phyloP scores from a whole-genome alignment of 2,113 vertebrate species.

The Excalfactoria chinensis region DNA sequence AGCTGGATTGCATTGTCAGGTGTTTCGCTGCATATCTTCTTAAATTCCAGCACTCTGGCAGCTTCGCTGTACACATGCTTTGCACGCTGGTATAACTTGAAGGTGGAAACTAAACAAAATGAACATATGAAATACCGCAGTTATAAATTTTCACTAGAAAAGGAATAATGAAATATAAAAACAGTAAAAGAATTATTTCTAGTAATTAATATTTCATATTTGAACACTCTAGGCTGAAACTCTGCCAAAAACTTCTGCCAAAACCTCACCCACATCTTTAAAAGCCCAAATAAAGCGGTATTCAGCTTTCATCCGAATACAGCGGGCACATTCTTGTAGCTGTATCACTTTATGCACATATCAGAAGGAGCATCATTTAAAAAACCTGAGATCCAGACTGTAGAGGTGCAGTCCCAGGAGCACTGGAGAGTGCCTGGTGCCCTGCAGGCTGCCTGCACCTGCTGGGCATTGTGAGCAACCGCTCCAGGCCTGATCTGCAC shows the following conservation, averaged over 20 bases:
- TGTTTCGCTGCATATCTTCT: constrained; percentile 85
- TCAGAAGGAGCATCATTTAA: not conserved
- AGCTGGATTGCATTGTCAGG: constrained; percentile 78
- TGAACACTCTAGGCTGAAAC: not conserved
- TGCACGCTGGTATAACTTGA: constrained; percentile 92
- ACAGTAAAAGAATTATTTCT: not conserved
- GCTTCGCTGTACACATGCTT: constrained; percentile 95
- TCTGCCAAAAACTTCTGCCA: not conserved
- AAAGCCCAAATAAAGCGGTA: not conserved
- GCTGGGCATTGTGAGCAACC: not conserved
- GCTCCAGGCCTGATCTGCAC: not conserved
- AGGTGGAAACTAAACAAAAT: constrained; percentile 80
- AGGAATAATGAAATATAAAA: not conserved
- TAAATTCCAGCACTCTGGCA: constrained; percentile 88
- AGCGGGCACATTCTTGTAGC: rapidly evolving
- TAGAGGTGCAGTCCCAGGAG: not conserved
- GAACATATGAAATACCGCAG: not conserved
- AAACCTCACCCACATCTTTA: not conserved
- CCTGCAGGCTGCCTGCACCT: not conserved
- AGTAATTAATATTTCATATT: not conserved
- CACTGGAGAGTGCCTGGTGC: not conserved
- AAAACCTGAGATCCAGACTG: not conserved
- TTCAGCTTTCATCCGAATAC: not conserved
- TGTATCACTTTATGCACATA: not conserved
- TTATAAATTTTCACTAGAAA: not conserved